Percentiles rank a stretch among this genome's conserved stretches.
Evolutionary conservation across 2,113 vertebrate genomes (phyloP).

Genomic region (Acanthisitta chloris): DNA sequence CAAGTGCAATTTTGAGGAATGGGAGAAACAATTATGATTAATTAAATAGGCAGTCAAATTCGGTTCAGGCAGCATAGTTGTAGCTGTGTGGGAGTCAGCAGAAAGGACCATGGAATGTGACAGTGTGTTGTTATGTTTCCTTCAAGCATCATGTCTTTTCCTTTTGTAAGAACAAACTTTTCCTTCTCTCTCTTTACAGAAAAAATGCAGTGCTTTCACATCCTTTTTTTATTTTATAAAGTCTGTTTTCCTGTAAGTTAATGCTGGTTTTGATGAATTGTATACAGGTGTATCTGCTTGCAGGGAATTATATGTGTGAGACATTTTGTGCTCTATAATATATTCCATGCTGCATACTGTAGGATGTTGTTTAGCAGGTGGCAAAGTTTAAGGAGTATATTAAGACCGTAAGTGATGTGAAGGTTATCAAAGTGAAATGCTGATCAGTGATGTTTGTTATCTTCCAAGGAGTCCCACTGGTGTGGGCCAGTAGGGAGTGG

Average conservation of each 20-base stretch:
- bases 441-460: neutral
- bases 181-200: neutral
- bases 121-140: neutral
- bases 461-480: neutral
- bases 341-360: neutral
- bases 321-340: neutral
- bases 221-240: neutral
- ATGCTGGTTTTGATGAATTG: neutral
- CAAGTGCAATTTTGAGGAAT: neutral
- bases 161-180: neutral
- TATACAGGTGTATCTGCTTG: neutral
- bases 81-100: neutral
- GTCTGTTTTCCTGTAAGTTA: neutral
- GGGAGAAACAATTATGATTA: neutral
- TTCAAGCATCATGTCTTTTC: neutral
- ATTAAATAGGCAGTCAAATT: slow-evolving; percentile 17
- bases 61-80: neutral
- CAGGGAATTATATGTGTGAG: neutral
- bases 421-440: neutral
- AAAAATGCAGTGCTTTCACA: neutral
- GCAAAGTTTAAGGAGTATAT: neutral
- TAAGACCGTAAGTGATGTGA: neutral
- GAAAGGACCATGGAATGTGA: neutral
- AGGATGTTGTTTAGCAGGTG: neutral
- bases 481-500: neutral